Evolutionary conservation across 2,113 vertebrate species (phyloP), one percentile per base, ranked within the genome.

Genomic region (Mellivora capensis): DNA sequence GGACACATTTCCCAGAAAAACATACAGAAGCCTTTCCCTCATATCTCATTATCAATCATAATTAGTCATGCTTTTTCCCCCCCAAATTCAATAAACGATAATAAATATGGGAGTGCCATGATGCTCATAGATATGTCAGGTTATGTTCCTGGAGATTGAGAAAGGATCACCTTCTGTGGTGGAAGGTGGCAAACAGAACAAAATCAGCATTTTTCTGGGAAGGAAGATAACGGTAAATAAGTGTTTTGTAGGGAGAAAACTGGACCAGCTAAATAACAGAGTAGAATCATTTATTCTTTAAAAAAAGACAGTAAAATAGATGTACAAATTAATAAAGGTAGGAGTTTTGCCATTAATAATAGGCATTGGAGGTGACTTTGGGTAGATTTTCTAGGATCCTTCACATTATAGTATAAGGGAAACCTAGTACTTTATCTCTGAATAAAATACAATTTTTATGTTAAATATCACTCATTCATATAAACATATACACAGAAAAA

Each of bases 11-110:
- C 7, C 9, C 14, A 93, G 25, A 25, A 61, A 61, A 31, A 25
- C 17, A 57, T 8, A 67, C 0, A 21, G 13, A 37, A 27, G 1
- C 0, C 3, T 83, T 87, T 81, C 25, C 0, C 7, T 61, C 3
- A 29, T 44, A 80, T 31, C 2, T 72, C 42, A 17, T 71, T 72
- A 17, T 77, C 67, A 49, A n/a, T 62, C 7, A 52, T 12, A 76
- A 25, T 39, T 1, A 59, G 21, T 74, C 27, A 61, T 6, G 14
- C 25, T 25, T 4, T 57, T 67, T 6, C 13, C 6, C 18, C 9
- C 10, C 37, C 15, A 67, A 14, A 90, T 69, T 49, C 15, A 20
- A 31, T 15, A n/a, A 79, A 37, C 44, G 6, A 15, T 14, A 69
- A 18, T 21, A 91, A 52, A 90, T 23, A n/a, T 83, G 10, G 62